phyloP scores from a whole-genome alignment of 2,113 vertebrate genomes.

The Clarias magur region DNA sequence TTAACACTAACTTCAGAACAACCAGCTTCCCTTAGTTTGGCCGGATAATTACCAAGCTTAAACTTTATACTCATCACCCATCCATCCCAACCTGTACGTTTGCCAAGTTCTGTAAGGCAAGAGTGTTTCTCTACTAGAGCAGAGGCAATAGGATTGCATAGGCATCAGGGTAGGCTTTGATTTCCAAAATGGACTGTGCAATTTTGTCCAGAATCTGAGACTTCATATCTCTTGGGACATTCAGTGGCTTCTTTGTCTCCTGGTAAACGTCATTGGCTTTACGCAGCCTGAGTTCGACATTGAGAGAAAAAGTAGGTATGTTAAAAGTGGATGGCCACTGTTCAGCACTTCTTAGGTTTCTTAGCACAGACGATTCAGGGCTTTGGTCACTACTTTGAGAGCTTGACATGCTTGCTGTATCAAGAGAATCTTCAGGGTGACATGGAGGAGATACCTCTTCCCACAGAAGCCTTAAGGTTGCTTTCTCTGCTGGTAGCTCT shows the following conservation, averaged over 20 bases:
- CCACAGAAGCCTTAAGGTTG: conserved; percentile 28
- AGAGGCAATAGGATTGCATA: neutral
- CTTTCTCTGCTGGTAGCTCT: conserved; percentile 33
- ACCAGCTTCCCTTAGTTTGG: neutral
- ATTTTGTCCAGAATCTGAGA: no score
- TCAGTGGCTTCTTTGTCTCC: conserved; percentile 22
- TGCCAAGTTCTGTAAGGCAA: neutral
- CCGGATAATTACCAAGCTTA: no score
- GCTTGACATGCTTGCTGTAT: conserved; percentile 27
- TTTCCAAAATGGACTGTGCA: neutral
- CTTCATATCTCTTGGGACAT: conserved; percentile 41
- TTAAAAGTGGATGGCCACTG: conserved; percentile 32
- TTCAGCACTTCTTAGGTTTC: no score
- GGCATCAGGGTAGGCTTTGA: neutral
- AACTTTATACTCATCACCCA: neutral
- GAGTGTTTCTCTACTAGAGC: neutral
- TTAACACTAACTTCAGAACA: neutral
- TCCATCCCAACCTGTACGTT: neutral
- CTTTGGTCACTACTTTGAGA: conserved; percentile 31
- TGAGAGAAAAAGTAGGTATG: conserved; percentile 32
- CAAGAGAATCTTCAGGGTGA: neutral
- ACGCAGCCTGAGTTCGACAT: conserved; percentile 33
- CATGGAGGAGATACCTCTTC: neutral
- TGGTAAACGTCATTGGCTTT: conserved; percentile 39
- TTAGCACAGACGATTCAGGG: no score